phyloP scores from a whole-genome alignment of 2,888 invertebrate genomes.

The Iphiclides podalirius region DNA sequence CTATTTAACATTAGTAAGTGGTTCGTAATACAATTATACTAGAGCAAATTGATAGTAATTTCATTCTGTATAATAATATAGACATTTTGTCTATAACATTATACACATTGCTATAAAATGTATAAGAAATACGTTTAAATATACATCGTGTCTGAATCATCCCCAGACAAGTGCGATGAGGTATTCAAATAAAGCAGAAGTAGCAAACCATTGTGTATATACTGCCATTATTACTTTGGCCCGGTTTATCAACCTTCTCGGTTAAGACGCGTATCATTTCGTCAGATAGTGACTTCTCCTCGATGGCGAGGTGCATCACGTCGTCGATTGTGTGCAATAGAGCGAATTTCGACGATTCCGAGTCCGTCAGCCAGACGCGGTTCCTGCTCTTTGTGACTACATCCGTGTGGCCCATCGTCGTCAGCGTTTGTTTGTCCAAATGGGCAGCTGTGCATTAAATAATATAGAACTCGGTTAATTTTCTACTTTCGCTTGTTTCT shows the following conservation, averaged over 20 bases:
- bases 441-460: conserved; percentile 38
- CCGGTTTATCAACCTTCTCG: conserved; percentile 35
- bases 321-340: conserved; percentile 86
- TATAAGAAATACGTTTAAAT: too few species aligned
- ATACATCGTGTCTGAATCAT: too few species aligned
- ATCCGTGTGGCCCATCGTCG: conserved; percentile 33
- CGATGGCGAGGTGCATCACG: conserved; percentile 76
- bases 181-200: conserved; percentile 17
- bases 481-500: too few species aligned
- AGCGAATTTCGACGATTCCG: conserved; percentile 78
- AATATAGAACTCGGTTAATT: too few species aligned
- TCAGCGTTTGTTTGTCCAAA: conserved; percentile 39
- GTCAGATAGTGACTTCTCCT: conserved; percentile 68
- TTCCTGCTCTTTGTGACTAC: conserved; percentile 44
- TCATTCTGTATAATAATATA: too few species aligned
- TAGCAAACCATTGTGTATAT: conserved; percentile 20
- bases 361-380: conserved; percentile 46
- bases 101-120: too few species aligned
- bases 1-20: too few species aligned
- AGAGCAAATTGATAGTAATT: too few species aligned
- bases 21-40: too few species aligned
- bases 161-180: too few species aligned
- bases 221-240: conserved; percentile 13
- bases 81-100: too few species aligned
- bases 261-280: conserved; percentile 64